phyloP scores from a whole-genome alignment of 2,888 invertebrate species.

The Trachelus stipa region DNA sequence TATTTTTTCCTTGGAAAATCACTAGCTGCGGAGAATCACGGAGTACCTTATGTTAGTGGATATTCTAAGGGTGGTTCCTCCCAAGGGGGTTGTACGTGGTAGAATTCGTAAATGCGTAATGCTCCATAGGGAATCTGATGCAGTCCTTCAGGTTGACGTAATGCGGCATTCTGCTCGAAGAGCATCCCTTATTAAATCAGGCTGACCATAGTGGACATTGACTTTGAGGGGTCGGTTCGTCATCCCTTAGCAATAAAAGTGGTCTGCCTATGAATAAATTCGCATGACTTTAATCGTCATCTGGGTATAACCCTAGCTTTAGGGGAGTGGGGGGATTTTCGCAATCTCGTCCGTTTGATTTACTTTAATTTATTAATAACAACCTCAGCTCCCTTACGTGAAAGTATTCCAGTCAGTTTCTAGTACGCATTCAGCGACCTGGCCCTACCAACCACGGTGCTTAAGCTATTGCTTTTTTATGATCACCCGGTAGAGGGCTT shows the following conservation, averaged over 20 bases:
- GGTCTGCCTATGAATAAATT: neutral
- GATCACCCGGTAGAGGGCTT: neutral
- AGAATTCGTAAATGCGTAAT: slow-evolving; percentile 3
- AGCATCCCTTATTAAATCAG: neutral
- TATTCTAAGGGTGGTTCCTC: no score
- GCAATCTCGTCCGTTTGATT: slow-evolving; percentile 34
- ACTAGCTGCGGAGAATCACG: no score
- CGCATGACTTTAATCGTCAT: slow-evolving; percentile 16
- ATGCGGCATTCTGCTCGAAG: neutral
- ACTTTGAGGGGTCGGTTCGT: neutral
- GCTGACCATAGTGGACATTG: neutral
- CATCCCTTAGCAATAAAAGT: neutral
- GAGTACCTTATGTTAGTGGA: no score
- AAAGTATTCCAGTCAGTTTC: slow-evolving; percentile 14
- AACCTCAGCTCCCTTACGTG: slow-evolving; percentile 9
- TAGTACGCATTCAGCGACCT: neutral
- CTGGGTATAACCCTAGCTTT: neutral
- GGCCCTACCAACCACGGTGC: neutral
- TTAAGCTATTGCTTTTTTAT: neutral
- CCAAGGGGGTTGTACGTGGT: no score
- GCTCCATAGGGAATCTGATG: neutral
- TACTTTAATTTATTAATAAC: slow-evolving; percentile 41
- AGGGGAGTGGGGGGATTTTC: slow-evolving; percentile 9
- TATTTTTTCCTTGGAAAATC: no score
- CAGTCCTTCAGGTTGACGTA: slow-evolving; percentile 1